Percentiles rank a stretch among this genome's conserved stretches.
phyloP scores from a whole-genome alignment of 2,888 invertebrate genomes.

The Strigamia crassipes region DNA sequence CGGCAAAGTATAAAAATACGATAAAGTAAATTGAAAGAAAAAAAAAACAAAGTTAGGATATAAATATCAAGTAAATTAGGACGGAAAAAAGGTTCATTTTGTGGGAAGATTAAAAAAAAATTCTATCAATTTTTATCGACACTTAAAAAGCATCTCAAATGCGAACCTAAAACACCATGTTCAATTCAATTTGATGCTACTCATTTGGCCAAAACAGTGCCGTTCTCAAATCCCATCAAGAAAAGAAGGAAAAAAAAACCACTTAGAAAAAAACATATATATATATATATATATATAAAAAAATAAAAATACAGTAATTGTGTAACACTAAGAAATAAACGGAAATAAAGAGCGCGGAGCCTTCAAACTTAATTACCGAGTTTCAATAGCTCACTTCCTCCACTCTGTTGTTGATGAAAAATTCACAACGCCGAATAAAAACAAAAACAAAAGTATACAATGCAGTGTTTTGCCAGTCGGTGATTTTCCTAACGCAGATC shows the following conservation, averaged over 20 bases:
- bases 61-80: constrained; percentile 1
- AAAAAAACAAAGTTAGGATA: not conserved
- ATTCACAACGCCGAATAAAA: not conserved
- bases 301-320: not conserved
- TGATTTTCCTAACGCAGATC: constrained; percentile 31
- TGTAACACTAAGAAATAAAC: not conserved
- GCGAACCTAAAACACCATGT: constrained; percentile 18
- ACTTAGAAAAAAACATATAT: not conserved
- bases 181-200: constrained; percentile 40
- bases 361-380: constrained; percentile 37
- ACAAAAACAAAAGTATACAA: not conserved
- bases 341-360: constrained; percentile 22
- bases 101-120: constrained; percentile 2
- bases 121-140: constrained; percentile 30
- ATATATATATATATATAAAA: not conserved
- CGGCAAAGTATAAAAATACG: not conserved
- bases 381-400: constrained; percentile 28
- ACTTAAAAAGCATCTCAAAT: constrained; percentile 27
- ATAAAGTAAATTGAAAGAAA: not conserved
- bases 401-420: not conserved
- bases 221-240: constrained; percentile 23
- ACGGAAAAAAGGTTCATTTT: not conserved
- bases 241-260: not conserved
- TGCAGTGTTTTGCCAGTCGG: not conserved
- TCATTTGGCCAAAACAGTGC: constrained; percentile 18